These are phyloP conservation scores for Cyanoramphus novaezelandiae DNA, from an alignment of 2,113 vertebrate species.

Conservation along the genomic window DNA sequence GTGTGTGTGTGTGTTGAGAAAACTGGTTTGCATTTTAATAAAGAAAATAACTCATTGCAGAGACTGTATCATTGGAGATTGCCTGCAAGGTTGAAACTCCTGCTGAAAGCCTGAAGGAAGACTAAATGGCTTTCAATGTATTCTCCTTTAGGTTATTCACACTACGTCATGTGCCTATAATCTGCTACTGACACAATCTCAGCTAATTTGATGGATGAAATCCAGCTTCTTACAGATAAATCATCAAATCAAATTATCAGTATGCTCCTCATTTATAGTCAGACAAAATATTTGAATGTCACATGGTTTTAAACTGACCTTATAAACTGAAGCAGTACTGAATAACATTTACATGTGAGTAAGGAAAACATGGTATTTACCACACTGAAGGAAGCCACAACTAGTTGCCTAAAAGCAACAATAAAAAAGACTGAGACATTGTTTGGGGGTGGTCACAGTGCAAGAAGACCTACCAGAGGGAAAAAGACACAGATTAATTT, in stretches of 20 bases:
- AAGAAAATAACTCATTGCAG: slow-evolving; percentile 27
- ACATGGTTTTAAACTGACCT: background rate
- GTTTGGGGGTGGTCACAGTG: background rate
- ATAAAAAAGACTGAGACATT: background rate
- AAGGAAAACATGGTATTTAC: background rate
- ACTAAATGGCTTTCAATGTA: background rate
- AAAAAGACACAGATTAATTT: background rate
- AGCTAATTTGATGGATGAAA: background rate
- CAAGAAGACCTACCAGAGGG: background rate
- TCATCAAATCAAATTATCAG: background rate
- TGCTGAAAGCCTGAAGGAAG: background rate
- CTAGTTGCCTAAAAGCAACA: background rate
- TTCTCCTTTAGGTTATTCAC: background rate
- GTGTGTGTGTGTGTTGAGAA: background rate
- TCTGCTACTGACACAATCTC: background rate
- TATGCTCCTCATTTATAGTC: background rate
- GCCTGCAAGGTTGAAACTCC: slow-evolving; percentile 35
- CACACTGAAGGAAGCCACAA: background rate
- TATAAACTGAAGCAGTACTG: background rate
- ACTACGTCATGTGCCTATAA: background rate
- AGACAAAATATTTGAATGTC: background rate
- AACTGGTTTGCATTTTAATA: slow-evolving; percentile 64
- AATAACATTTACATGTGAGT: background rate
- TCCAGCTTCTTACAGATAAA: background rate
- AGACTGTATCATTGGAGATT: slow-evolving; percentile 10